Evolutionary conservation across 1,140 invertebrate genomes (phyloP), one percentile per base, ranked within the genome.

Genomic region (Papilio glaucus): DNA sequence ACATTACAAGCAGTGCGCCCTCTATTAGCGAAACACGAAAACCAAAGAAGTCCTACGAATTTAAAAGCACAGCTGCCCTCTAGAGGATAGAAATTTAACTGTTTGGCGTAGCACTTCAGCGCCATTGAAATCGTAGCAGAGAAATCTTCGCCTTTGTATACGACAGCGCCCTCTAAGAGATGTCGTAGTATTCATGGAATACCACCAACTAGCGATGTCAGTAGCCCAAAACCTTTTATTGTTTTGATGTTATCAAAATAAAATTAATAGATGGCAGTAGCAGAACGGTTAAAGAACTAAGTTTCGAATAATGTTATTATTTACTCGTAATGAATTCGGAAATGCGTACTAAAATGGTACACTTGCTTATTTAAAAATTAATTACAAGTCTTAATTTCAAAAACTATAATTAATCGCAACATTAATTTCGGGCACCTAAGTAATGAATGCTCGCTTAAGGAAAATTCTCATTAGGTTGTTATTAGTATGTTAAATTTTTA

Each of bases 251-350:
- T 49, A 57, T 12, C 18, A 10, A 6, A 57, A 12, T 57, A 57
- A 57, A 26, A 57, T 10, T 57, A 24, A 57, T 24, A 57, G 49
- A 12, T 57, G 49, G 18, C 49, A 21, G 18, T 57, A 57, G 21
- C 24, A 24, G 21, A 24, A 57, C 24, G 10, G 9, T 57, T 57
- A 26, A 26, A 10, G 49, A 21, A 7, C 8, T 3, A 24, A 57
- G 24, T 4, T 21, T 21, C 1, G 18, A 49, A 3, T 8, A 49
- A 49, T 49, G 21, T 21, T 49, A 49, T 6, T n/a, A n/a, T n/a
- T n/a, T n/a, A n/a, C n/a, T n/a, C n/a, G n/a, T n/a, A n/a, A n/a
- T n/a, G n/a, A n/a, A n/a, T n/a, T n/a, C n/a, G n/a, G n/a, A n/a
- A n/a, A n/a, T n/a, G n/a, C n/a, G n/a, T n/a, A n/a, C n/a, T n/a